Base-by-base conservation (phyloP, 2,113 vertebrate species). In the Pionites leucogaster region DNA sequence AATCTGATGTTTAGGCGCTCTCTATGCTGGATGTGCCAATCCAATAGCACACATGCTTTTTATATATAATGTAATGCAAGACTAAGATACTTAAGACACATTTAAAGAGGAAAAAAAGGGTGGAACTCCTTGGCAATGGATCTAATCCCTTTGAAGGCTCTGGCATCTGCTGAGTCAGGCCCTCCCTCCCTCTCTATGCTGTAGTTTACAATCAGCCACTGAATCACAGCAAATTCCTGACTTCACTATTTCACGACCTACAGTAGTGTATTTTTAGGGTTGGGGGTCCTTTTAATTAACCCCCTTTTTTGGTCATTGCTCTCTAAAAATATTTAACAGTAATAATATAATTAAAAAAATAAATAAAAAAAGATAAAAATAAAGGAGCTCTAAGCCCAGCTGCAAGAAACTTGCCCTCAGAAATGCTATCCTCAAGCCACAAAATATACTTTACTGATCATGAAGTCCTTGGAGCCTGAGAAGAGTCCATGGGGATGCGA, bases 101-200 rank as follows among this genome's bases (percentile, higher is more conserved):
- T 85, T 88, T 92, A 91, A 88, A 79, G 53, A 85, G 15, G 12
- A 11, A 87, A 92, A 88, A 91, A 86, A 71, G 91, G 95, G 97
- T 95, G 96, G 91, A 95, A 88, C 77, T 39, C 81, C 74, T 79
- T 94, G 88, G 96, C 93, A 95, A 90, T 24, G 2, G 37, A 57
- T 89, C 35, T 95, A 93, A 96, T 80, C 84, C 93, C 86, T 97
- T 97, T 97, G 96, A 96, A 96, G 94, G 52, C 44, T 92, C 84
- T 24, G 14, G 67, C 71, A 93, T 85, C 68, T 97, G 96, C 95
- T 96, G 97, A 97, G 93, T 97, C 96, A 97, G 93, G 81, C 55
- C 31, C 53, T 93, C 70, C 42, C 75, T 95, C 65, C 71, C 71
- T 95, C 65, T 68, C 68, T 69, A 5, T 13, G 8, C 27, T 70